Base-by-base conservation (phyloP, 2,888 invertebrate genomes). In the Aphodius granarius region DNA sequence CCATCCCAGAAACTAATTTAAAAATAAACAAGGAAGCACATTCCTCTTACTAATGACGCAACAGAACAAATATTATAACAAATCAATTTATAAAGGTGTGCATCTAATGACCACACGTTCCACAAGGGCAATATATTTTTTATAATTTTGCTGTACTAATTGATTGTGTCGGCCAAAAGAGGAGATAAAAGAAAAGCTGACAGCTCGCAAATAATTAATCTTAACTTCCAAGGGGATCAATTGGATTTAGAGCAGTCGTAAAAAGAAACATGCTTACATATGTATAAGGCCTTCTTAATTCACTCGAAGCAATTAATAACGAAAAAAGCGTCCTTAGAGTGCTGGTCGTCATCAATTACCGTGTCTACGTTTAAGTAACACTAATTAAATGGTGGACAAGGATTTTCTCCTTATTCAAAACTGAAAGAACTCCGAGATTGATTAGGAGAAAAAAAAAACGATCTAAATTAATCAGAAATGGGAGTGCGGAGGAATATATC, bases 251-350 rank as follows among this genome's bases (percentile, higher is more conserved):
- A 43, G 43, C 43, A 43, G n/a, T n/a, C n/a, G n/a, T n/a, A n/a
- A n/a, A 43, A 43, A 43, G 43, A 43, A 6, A 43, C 19, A 18
- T 73, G 66, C n/a, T 43, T 68, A 68, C 19, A 73, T 76, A 76
- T 76, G 71, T 76, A 76, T 76, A 71, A 76, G 76, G 71, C 18
- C 63, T n/a, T n/a, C n/a, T 21, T 23, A 74, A 75, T 75, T 75
- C 66, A 72, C 43, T 72, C 63, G 66, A 68, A 63, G 63, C 68
- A 72, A 72, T 66, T 75, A 75, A 75, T 72, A 19, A 43, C 43
- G n/a, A 43, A 66, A 66, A 66, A 62, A 72, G 22, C 9, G 17
- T 17, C 66, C 62, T 21, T 13, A 62, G 22, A 66, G 21, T 68
- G 63, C 63, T 63, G 68, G 68, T 72, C 72, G 66, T 17, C 62